phyloP scores from a whole-genome alignment of 2,113 vertebrate genomes.

The Donacobius atricapilla region DNA sequence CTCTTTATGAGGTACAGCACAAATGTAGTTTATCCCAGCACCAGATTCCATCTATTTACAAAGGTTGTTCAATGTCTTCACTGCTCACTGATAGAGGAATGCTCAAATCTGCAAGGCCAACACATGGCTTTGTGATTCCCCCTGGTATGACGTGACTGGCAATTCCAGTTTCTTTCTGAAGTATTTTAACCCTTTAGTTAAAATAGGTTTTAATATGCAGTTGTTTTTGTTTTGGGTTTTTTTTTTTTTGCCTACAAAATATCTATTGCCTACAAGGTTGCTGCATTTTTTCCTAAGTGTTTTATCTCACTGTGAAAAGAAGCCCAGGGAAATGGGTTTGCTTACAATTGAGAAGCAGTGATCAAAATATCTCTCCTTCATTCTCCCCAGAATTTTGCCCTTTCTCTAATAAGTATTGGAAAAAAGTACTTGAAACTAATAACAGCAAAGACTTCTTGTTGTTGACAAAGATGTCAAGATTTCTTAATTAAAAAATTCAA shows the following conservation, averaged over 20 bases:
- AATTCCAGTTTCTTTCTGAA: neutral
- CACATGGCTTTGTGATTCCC: fast-evolving
- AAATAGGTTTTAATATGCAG: neutral
- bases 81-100: fast-evolving
- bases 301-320: neutral
- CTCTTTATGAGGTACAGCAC: neutral
- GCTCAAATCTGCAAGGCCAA: neutral
- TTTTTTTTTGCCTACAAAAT: neutral
- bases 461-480: neutral
- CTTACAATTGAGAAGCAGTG: neutral
- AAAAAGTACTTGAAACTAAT: neutral
- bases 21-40: neutral
- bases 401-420: neutral
- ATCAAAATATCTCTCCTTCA: neutral
- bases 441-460: neutral
- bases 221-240: too few species aligned
- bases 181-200: neutral
- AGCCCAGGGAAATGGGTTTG: neutral
- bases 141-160: too few species aligned
- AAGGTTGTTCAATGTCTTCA: too few species aligned
- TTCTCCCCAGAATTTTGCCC: neutral
- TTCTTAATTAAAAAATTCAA: neutral
- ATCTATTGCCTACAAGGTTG: neutral
- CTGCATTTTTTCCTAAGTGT: neutral
- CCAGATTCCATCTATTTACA: neutral